A percentile compares a stretch with the other conserved stretches of the same genome.
Conservation (phyloP, 2,888 invertebrate species). For the Acanthosoma haemorrhoidale region DNA sequence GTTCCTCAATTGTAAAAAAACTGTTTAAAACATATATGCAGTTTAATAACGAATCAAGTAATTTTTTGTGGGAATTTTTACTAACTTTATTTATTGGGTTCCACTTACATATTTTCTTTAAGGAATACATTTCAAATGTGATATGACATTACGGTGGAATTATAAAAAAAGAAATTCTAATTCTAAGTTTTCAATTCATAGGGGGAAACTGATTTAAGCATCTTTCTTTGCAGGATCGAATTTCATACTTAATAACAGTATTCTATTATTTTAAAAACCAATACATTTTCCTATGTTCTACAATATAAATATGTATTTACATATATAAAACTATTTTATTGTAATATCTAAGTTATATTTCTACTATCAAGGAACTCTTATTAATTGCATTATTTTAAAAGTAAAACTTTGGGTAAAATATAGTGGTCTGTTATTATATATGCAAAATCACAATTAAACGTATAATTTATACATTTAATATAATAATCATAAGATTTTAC, state of each 20-base stretch:
- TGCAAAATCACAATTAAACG: background rate
- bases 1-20: too few species aligned
- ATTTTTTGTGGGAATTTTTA: background rate
- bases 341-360: background rate
- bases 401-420: slow-evolving; percentile 16
- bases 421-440: background rate
- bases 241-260: background rate
- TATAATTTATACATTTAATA: background rate
- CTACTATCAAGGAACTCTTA: slow-evolving; percentile 20
- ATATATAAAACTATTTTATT: slow-evolving; percentile 23
- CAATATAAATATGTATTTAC: slow-evolving; percentile 14
- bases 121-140: too few species aligned
- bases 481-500: background rate
- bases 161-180: too few species aligned
- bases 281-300: background rate
- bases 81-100: background rate
- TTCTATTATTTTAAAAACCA: background rate
- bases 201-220: slow-evolving; percentile 2
- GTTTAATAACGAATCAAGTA: too few species aligned
- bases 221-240: background rate
- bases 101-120: too few species aligned
- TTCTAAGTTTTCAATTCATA: too few species aligned
- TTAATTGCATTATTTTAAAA: slow-evolving; percentile 8
- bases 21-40: too few species aligned
- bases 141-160: too few species aligned